These are phyloP conservation scores for Drosophila limbata DNA, from an alignment of 2,888 invertebrate species.

Conservation along the genomic window DNA sequence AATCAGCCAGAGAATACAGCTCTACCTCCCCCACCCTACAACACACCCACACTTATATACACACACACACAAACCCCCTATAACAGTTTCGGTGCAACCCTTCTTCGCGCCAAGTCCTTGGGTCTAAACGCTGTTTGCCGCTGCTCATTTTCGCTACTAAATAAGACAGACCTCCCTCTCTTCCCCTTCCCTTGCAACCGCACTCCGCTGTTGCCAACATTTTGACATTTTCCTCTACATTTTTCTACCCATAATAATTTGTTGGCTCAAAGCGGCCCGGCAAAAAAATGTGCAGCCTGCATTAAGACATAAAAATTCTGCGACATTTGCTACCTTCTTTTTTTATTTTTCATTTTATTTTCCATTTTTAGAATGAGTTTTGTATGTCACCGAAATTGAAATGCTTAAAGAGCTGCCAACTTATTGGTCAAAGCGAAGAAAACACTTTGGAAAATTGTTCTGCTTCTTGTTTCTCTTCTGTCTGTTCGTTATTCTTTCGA, in stretches of 20 bases:
- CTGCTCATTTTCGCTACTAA: slow-evolving; percentile 80
- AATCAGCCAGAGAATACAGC: slow-evolving; percentile 75
- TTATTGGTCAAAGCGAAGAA: slow-evolving; percentile 31
- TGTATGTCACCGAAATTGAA: slow-evolving; percentile 34
- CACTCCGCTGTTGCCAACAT: slow-evolving; percentile 54
- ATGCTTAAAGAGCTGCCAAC: slow-evolving; percentile 30
- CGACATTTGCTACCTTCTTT: slow-evolving; percentile 28
- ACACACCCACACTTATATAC: no score
- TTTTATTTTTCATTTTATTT: slow-evolving; percentile 13
- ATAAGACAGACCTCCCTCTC: slow-evolving; percentile 59
- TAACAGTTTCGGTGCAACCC: slow-evolving; percentile 38
- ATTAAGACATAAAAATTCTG: slow-evolving; percentile 38
- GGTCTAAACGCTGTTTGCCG: slow-evolving; percentile 63
- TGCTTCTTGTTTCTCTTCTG: no score
- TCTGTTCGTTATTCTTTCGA: no score
- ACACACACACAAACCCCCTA: neutral
- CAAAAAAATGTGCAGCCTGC: slow-evolving; percentile 38
- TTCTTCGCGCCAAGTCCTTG: slow-evolving; percentile 57
- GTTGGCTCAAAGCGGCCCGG: slow-evolving; percentile 44
- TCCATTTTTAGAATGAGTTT: slow-evolving; percentile 25
- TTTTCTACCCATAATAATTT: slow-evolving; percentile 39
- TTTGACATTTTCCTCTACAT: slow-evolving; percentile 60
- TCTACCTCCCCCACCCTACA: neutral
- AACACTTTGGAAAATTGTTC: slow-evolving; percentile 55
- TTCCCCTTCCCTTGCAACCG: neutral